Evolutionary conservation across 1,140 invertebrate genomes (phyloP).

Genomic region (Megalonaias nervosa): DNA sequence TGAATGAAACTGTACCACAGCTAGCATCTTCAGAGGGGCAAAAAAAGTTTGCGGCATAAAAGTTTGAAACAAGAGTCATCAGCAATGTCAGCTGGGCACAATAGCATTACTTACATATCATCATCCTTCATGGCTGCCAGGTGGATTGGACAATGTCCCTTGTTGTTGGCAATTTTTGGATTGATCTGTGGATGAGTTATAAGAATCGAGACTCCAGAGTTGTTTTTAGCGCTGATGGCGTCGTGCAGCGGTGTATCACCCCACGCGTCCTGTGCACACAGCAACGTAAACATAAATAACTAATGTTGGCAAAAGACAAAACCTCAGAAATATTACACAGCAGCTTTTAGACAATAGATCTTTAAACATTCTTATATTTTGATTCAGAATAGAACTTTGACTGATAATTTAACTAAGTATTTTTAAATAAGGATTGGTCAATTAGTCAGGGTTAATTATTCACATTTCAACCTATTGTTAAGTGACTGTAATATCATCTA

Average conservation of each 20-base stretch:
- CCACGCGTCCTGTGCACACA: slow-evolving; percentile 40
- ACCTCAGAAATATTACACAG: not conserved
- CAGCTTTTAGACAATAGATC: not conserved
- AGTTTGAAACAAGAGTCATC: too few relatives aligned
- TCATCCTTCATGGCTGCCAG: slow-evolving; percentile 50
- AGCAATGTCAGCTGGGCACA: too few relatives aligned
- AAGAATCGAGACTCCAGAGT: slow-evolving; percentile 39
- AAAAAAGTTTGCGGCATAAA: too few relatives aligned
- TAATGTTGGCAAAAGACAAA: not conserved
- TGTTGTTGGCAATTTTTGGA: slow-evolving; percentile 40
- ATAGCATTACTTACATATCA: slow-evolving; percentile 35
- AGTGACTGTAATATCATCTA: too few relatives aligned
- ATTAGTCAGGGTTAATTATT: not conserved
- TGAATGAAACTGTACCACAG: too few relatives aligned
- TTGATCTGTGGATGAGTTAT: slow-evolving; percentile 37
- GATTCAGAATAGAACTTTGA: too few relatives aligned
- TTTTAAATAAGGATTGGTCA: not conserved
- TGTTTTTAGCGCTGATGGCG: slow-evolving; percentile 41
- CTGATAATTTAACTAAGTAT: not conserved
- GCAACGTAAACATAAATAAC: not conserved
- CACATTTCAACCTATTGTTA: too few relatives aligned
- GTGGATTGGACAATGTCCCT: slow-evolving; percentile 43
- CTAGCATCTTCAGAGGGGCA: too few relatives aligned
- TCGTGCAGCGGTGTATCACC: slow-evolving; percentile 59
- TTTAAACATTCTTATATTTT: not conserved